A percentile compares a stretch with the other conserved stretches of the same genome.
These are phyloP conservation scores for Sturnira hondurensis DNA, from an alignment of 2,113 vertebrate species.

Conservation along the genomic window DNA sequence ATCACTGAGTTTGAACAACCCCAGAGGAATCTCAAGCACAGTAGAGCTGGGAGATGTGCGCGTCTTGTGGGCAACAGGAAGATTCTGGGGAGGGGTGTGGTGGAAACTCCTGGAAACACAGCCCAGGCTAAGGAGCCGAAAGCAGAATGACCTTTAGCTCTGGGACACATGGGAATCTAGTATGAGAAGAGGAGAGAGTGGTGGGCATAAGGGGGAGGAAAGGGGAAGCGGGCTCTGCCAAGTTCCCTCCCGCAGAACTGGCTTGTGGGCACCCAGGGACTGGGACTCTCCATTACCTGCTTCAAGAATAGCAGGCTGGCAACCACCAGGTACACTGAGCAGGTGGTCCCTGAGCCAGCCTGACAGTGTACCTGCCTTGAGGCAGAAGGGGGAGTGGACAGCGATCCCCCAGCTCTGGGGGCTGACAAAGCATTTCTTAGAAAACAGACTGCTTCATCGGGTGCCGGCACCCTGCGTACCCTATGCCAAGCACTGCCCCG, in stretches of 20 bases:
- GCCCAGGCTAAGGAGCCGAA: background rate
- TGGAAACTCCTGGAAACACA: background rate
- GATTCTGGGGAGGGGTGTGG: background rate
- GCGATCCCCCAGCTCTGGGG: no score
- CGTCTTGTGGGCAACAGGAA: background rate
- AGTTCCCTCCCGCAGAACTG: background rate
- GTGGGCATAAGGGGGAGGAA: background rate
- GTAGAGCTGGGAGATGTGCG: background rate
- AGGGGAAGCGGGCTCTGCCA: background rate
- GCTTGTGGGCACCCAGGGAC: background rate
- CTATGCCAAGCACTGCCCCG: background rate
- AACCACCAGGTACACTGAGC: background rate
- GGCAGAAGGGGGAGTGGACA: background rate
- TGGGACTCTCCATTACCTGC: background rate
- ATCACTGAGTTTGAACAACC: background rate
- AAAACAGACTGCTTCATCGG: background rate
- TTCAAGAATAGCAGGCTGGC: background rate
- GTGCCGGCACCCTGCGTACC: background rate
- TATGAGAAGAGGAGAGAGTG: background rate
- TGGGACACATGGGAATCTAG: background rate
- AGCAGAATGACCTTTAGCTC: background rate
- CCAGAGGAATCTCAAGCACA: background rate
- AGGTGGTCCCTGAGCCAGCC: background rate
- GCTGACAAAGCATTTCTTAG: background rate
- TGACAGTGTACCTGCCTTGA: background rate